These are phyloP conservation scores for Pelecanoides urinatrix DNA, from an alignment of 2,113 vertebrate species.

Conservation along the genomic window DNA sequence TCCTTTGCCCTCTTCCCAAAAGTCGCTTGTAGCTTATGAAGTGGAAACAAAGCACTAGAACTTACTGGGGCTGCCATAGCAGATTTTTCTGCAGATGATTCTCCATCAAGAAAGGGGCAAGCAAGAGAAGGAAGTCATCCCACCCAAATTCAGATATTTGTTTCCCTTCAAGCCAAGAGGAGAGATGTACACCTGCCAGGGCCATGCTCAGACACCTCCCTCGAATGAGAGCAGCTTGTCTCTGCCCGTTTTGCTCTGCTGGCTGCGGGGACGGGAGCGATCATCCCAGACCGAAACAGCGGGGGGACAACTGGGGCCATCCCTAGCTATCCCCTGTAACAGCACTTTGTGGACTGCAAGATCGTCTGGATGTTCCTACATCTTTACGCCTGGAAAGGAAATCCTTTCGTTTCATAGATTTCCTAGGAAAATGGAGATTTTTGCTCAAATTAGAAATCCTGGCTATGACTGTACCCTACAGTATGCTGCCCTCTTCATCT, in stretches of 20 bases:
- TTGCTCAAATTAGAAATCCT: background rate
- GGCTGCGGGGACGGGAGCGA: background rate
- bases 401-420: background rate
- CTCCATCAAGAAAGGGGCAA: background rate
- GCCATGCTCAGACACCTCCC: background rate
- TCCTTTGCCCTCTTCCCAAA: background rate
- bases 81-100: background rate
- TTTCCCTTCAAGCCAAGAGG: background rate
- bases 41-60: background rate
- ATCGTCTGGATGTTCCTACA: background rate
- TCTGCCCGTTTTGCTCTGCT: fast-evolving
- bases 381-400: background rate
- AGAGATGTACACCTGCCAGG: background rate
- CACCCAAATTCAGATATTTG: background rate
- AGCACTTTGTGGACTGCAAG: background rate
- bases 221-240: background rate
- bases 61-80: background rate
- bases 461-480: background rate
- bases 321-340: background rate
- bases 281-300: background rate
- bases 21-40: background rate
- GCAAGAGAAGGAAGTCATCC: background rate
- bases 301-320: background rate
- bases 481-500: background rate
- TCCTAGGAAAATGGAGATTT: background rate